Evolutionary conservation across 2,888 invertebrate genomes (phyloP).

Genomic region (Hypselothyrea guttata): DNA sequence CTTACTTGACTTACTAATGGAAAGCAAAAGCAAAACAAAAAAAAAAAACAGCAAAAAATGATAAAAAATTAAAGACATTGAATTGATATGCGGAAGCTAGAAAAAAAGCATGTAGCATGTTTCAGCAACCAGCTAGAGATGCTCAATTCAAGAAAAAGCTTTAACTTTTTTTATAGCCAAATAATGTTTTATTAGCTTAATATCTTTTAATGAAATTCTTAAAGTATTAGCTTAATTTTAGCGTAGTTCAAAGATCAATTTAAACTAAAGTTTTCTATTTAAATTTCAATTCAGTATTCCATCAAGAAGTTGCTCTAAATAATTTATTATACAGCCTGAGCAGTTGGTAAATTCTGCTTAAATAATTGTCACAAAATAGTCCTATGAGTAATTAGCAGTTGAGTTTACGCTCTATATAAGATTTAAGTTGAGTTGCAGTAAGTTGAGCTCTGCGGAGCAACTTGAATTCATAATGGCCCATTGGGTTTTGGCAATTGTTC

Average conservation of each 20-base stretch:
- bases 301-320: too few relatives aligned
- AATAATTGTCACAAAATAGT: too few relatives aligned
- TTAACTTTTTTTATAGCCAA: neutral
- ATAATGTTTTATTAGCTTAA: too few relatives aligned
- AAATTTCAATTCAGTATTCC: too few relatives aligned
- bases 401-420: neutral
- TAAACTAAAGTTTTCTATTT: too few relatives aligned
- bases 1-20: conserved; percentile 21
- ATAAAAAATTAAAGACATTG: conserved; percentile 31
- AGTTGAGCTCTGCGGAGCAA: neutral
- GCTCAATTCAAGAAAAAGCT: neutral
- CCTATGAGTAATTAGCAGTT: neutral
- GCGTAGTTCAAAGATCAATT: too few relatives aligned
- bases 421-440: too few relatives aligned
- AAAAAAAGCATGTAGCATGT: conserved; percentile 8
- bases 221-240: too few relatives aligned
- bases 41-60: conserved; percentile 39
- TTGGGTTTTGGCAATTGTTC: conserved; percentile 19
- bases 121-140: conserved; percentile 8
- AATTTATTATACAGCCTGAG: too few relatives aligned
- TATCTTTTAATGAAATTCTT: too few relatives aligned
- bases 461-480: conserved; percentile 9
- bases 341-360: too few relatives aligned
- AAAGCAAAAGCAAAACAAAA: conserved; percentile 16
- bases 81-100: conserved; percentile 35